A percentile compares a stretch with the other conserved stretches of the same genome.
phyloP scores from a whole-genome alignment of 2,888 invertebrate genomes.

The Eristalinus sepulchralis region DNA sequence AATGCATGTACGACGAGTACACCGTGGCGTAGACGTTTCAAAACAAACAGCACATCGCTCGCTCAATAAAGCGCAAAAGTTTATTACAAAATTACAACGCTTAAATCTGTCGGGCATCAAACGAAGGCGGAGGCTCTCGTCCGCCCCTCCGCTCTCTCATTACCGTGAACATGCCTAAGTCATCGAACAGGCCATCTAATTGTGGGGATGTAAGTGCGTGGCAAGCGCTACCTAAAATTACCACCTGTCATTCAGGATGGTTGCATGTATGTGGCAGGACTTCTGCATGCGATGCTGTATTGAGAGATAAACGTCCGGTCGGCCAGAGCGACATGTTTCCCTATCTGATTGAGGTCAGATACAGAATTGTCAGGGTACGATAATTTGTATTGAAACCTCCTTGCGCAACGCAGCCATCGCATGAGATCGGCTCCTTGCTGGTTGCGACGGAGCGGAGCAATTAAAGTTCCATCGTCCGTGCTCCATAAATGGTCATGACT shows the following conservation, averaged over 20 bases:
- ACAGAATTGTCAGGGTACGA: constrained; percentile 52
- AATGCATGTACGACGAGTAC: not conserved
- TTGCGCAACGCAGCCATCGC: not conserved
- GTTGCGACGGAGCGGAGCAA: constrained; percentile 42
- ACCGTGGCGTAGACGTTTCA: not conserved
- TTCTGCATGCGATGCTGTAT: constrained; percentile 18
- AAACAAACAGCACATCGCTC: not conserved
- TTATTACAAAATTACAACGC: constrained; percentile 40
- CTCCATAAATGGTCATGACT: constrained; percentile 61
- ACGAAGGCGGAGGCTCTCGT: not conserved
- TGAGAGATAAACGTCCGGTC: constrained; percentile 39
- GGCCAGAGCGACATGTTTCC: constrained; percentile 33
- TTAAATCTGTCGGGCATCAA: constrained; percentile 11
- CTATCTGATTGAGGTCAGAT: constrained; percentile 65
- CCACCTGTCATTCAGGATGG: constrained; percentile 59
- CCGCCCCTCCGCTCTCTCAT: too few relatives aligned
- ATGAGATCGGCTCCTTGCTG: not conserved
- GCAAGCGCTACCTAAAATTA: constrained; percentile 10
- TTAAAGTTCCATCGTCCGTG: constrained; percentile 65
- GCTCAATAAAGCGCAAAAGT: constrained; percentile 24
- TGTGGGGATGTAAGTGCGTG: not conserved
- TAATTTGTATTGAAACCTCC: constrained; percentile 45
- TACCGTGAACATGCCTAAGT: not conserved
- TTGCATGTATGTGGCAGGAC: not conserved
- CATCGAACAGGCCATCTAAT: constrained; percentile 14